These are phyloP conservation scores for Drosophila villosipedis DNA, from an alignment of 2,888 invertebrate species.

Conservation along the genomic window DNA sequence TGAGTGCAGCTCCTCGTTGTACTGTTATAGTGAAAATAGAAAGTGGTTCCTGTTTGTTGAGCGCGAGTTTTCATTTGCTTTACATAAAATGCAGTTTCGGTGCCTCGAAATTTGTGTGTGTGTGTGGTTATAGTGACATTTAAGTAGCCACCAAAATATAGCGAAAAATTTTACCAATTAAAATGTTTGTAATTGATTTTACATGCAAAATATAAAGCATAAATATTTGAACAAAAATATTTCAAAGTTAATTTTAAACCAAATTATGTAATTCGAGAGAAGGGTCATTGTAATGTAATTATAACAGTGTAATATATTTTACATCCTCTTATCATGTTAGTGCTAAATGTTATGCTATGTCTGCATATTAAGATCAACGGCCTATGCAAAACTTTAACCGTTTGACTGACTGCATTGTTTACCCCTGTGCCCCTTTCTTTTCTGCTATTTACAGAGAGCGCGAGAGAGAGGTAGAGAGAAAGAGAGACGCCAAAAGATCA, in stretches of 20 bases:
- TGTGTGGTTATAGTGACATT: slow-evolving; percentile 43
- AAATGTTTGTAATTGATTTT: not conserved
- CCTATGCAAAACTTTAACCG: slow-evolving; percentile 46
- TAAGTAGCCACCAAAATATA: slow-evolving; percentile 15
- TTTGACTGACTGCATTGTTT: slow-evolving; percentile 67
- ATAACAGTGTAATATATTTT: not conserved
- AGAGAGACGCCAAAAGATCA: slow-evolving; percentile 53
- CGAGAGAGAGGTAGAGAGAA: slow-evolving; percentile 1
- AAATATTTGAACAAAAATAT: not conserved
- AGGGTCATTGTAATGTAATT: slow-evolving; percentile 20
- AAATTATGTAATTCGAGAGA: not conserved
- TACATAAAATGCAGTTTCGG: slow-evolving; percentile 74
- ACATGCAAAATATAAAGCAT: not conserved
- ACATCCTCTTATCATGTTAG: slow-evolving; percentile 25
- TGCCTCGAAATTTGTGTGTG: slow-evolving; percentile 30
- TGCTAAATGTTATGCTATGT: slow-evolving; percentile 13
- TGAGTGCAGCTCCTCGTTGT: slow-evolving; percentile 56
- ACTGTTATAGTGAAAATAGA: slow-evolving; percentile 84
- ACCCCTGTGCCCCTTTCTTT: slow-evolving; percentile 79
- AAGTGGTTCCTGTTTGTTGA: slow-evolving; percentile 83
- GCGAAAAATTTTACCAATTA: not conserved
- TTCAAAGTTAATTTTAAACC: not conserved
- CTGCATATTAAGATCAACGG: slow-evolving; percentile 17
- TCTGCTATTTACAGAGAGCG: slow-evolving; percentile 63
- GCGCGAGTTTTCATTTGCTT: slow-evolving; percentile 78